phyloP scores from a whole-genome alignment of 2,113 vertebrate genomes.

The Puffinus mauretanicus region DNA sequence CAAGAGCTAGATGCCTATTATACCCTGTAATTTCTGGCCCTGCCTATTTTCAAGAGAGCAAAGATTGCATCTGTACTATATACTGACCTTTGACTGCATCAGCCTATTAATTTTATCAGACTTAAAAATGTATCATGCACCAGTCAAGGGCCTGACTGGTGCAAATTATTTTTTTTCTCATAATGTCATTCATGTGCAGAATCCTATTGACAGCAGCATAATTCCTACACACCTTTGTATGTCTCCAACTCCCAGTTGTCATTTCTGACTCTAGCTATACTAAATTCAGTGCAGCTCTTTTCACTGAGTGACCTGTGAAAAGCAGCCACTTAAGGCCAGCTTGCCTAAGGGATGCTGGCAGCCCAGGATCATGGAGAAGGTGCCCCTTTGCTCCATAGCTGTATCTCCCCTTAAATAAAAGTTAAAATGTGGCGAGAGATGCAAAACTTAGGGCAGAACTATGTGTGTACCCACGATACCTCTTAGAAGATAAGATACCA shows the following conservation, averaged over 20 bases:
- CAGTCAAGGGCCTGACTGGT: neutral
- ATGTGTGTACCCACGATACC: rapidly evolving
- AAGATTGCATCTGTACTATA: neutral
- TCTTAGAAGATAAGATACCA: neutral
- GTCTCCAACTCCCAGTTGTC: neutral
- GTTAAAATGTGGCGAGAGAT: neutral
- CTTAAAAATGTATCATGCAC: neutral
- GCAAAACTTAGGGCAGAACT: neutral
- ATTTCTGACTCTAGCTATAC: neutral
- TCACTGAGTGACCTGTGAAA: neutral
- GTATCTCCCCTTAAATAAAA: neutral
- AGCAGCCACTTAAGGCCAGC: neutral
- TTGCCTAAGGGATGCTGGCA: neutral
- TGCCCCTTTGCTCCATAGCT: neutral
- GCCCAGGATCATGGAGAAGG: neutral
- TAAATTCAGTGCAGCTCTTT: neutral
- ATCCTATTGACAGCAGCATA: neutral
- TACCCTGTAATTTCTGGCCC: neutral
- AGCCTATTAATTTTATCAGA: neutral
- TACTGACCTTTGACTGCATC: neutral
- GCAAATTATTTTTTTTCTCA: neutral
- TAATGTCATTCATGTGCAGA: neutral
- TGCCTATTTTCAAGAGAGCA: neutral
- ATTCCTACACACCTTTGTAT: neutral
- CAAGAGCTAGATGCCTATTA: neutral